Evolutionary conservation across 2,113 vertebrate species (phyloP), one percentile per base, ranked within the genome.

Genomic region (Ceratotherium simum): DNA sequence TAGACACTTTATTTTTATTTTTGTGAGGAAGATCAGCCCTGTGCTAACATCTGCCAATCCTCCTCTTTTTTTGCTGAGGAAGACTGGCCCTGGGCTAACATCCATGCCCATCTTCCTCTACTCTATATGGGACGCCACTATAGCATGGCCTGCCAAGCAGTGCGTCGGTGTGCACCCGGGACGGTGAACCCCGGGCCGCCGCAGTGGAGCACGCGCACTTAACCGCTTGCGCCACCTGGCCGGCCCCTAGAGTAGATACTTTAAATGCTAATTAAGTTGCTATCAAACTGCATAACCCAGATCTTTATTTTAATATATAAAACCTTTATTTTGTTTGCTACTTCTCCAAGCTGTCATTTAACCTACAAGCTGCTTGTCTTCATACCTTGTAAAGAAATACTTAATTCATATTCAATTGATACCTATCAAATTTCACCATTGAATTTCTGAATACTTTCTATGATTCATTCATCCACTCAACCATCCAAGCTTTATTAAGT

Each of bases 281-380:
- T 64, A 4, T 83, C 25, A 42, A 36, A 36, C 20, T 56, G 5
- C 2, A 0, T 39, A 36, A 39, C 58, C 31, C 33, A 60, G 36
- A 29, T 87, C 33, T 90, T 72, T 86, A 65, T 67, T 83, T 92
- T 92, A 84, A 33, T 73, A 81, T 83, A 75, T 7, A 76, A 75
- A 95, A 46, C 36, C 46, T 69, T 73, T 51, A 4, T 93, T 95
- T 69, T 69, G 23, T 76, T 89, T 18, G 46, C 58, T 56, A 29
- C 29, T 46, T 94, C 18, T 94, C 39, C 11, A 60, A 33, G 25
- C 12, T 65, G 16, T 46, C 60, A 39, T 72, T 93, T 95, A 62
- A 86, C 23, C 13, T 64, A 69, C 89, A 76, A 89, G 9, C 39
- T 69, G 76, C 46, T 73, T 48, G 12, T 80, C 39, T 91, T 13